Evolutionary conservation across 1,140 invertebrate species (phyloP).

Genomic region (Acromyrmex heyeri): DNA sequence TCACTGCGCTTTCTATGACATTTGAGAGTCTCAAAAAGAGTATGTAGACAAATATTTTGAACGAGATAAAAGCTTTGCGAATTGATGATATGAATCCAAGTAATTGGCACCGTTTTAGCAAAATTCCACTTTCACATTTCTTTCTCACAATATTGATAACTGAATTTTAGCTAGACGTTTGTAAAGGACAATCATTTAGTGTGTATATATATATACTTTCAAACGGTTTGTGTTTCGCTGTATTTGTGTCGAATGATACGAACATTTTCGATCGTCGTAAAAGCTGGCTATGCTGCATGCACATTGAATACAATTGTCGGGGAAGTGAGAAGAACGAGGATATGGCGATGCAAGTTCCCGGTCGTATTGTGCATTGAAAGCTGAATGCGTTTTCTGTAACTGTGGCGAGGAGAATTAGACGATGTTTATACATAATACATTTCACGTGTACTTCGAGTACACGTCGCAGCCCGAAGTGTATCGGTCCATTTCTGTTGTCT

Average conservation of each 20-base stretch:
- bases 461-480: background rate
- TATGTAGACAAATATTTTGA: background rate
- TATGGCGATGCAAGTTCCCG: conserved; percentile 27
- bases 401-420: conserved; percentile 34
- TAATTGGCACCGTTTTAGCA: background rate
- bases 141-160: conserved; percentile 21
- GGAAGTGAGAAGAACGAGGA: conserved; percentile 33
- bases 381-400: conserved; percentile 34
- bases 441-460: background rate
- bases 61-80: background rate
- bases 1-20: background rate
- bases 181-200: conserved; percentile 54
- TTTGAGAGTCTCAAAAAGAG: background rate
- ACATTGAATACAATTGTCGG: conserved; percentile 10
- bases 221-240: conserved; percentile 22
- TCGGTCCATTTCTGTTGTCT: background rate
- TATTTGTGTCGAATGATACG: conserved; percentile 34
- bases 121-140: background rate
- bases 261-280: conserved; percentile 37
- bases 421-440: conserved; percentile 36
- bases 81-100: background rate
- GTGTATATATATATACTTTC: background rate
- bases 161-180: background rate
- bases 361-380: conserved; percentile 24
- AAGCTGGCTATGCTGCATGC: conserved; percentile 6